phyloP scores from a whole-genome alignment of 2,113 vertebrate genomes.

The Brachypodius melanocephalos region DNA sequence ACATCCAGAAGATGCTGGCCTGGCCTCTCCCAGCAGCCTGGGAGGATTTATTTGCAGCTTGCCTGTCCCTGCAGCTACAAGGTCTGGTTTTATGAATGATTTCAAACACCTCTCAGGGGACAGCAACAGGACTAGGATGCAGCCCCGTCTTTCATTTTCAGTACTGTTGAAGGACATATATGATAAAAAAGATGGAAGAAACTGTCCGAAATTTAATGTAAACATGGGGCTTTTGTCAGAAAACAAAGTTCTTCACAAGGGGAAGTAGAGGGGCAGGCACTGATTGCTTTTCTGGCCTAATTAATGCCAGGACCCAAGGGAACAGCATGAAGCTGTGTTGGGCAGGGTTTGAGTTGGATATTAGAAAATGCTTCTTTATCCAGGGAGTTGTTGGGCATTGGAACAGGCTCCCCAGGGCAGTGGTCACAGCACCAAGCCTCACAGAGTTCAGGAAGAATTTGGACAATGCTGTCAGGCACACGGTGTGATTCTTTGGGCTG shows the following conservation, averaged over 20 bases:
- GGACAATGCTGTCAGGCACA: background rate
- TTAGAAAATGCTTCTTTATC: background rate
- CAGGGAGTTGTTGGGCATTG: background rate
- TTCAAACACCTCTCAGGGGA: background rate
- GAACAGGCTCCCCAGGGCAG: background rate
- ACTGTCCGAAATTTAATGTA: background rate
- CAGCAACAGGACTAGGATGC: background rate
- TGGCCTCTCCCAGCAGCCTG: background rate
- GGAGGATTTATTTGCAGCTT: background rate
- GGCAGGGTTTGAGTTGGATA: background rate
- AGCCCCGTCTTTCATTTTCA: background rate
- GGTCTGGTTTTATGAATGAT: background rate
- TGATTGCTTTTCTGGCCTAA: background rate
- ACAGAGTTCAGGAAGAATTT: background rate
- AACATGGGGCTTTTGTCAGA: background rate
- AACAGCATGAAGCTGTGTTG: background rate
- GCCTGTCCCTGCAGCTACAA: background rate
- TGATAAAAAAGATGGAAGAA: background rate
- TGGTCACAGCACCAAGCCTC: background rate
- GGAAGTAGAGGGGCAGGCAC: background rate
- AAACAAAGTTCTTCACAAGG: background rate
- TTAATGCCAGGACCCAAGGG: rapidly evolving
- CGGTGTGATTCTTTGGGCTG: background rate
- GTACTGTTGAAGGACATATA: background rate
- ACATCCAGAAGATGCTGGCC: background rate